These are phyloP conservation scores for Sesamia inferens DNA, from an alignment of 2,888 invertebrate genomes.

Conservation along the genomic window DNA sequence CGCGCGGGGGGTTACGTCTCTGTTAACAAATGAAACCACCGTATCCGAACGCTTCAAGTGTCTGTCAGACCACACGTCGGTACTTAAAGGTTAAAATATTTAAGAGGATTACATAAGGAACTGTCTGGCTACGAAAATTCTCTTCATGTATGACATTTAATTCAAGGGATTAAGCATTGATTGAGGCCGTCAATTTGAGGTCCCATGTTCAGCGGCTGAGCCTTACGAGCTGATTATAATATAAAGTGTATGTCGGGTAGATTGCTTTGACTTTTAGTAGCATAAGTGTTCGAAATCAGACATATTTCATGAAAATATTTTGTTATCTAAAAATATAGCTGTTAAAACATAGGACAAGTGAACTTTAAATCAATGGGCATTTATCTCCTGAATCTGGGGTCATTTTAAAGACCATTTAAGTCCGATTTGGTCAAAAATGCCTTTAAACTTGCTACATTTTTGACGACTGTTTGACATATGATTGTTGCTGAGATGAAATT, in stretches of 20 bases:
- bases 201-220: slow-evolving; percentile 22
- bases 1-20: too few relatives aligned
- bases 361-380: background rate
- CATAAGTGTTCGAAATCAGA: background rate
- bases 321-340: background rate
- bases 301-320: background rate
- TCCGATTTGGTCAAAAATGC: too few relatives aligned
- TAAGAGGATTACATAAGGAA: background rate
- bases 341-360: background rate
- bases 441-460: too few relatives aligned
- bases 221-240: slow-evolving; percentile 34
- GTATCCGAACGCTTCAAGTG: too few relatives aligned
- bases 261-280: background rate
- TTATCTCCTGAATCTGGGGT: background rate
- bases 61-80: too few relatives aligned
- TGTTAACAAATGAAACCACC: too few relatives aligned
- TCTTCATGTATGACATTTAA: slow-evolving; percentile 36
- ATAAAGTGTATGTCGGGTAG: background rate
- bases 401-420: too few relatives aligned
- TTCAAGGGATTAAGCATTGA: slow-evolving; percentile 43
- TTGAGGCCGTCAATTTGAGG: slow-evolving; percentile 29
- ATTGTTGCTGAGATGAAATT: too few relatives aligned
- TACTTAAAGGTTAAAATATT: too few relatives aligned
- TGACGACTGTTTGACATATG: too few relatives aligned
- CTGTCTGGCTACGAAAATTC: slow-evolving; percentile 4